phyloP scores from a whole-genome alignment of 2,888 invertebrate species.

The Blastobasis lacticolella region DNA sequence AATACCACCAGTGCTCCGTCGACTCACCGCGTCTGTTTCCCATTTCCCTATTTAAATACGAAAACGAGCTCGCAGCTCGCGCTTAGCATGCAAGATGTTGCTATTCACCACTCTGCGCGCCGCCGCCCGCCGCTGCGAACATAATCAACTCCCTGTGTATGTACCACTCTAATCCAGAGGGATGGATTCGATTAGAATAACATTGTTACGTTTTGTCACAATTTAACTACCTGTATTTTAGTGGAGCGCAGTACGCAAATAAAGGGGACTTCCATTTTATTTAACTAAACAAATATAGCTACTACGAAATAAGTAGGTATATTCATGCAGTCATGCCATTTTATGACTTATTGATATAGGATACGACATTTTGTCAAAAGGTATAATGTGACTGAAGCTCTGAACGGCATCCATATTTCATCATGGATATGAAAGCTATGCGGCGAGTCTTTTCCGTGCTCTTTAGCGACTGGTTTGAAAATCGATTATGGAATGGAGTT shows the following conservation, averaged over 20 bases:
- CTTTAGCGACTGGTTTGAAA: slow-evolving; percentile 51
- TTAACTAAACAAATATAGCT: too few species aligned
- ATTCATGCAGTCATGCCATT: too few species aligned
- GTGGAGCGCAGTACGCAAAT: too few species aligned
- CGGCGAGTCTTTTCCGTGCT: slow-evolving; percentile 17
- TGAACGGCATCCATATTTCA: too few species aligned
- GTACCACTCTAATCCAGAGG: slow-evolving; percentile 20
- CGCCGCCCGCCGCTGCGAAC: slow-evolving; percentile 34
- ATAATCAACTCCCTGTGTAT: slow-evolving; percentile 4
- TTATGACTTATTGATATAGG: too few species aligned
- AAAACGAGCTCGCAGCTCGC: slow-evolving; percentile 64
- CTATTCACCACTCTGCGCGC: slow-evolving; percentile 48
- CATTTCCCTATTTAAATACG: slow-evolving; percentile 74
- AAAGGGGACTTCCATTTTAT: too few species aligned
- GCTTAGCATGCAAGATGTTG: slow-evolving; percentile 66
- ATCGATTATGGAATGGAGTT: slow-evolving; percentile 65
- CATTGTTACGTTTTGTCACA: slow-evolving; percentile 14
- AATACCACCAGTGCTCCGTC: slow-evolving; percentile 69
- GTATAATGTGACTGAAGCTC: too few species aligned
- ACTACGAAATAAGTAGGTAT: too few species aligned
- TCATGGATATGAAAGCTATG: neutral
- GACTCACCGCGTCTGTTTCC: slow-evolving; percentile 70
- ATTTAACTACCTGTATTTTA: too few species aligned
- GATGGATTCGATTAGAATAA: slow-evolving; percentile 18
- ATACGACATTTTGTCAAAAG: too few species aligned